phyloP scores from a whole-genome alignment of 2,888 invertebrate genomes.

The Ectropis crepuscularia region DNA sequence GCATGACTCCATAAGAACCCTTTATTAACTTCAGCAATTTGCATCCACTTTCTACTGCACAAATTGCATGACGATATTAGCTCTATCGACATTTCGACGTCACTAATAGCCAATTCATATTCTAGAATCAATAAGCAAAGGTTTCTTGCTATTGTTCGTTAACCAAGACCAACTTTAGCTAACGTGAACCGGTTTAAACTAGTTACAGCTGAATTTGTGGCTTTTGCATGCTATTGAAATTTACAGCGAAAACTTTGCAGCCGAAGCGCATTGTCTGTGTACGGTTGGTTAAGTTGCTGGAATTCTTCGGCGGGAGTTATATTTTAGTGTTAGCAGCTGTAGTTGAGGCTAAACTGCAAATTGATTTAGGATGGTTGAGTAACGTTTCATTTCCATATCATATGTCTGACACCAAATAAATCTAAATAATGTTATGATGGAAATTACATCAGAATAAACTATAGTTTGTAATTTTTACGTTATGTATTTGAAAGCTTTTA shows the following conservation, averaged over 20 bases:
- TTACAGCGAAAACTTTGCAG: slow-evolving; percentile 73
- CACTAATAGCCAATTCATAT: slow-evolving; percentile 39
- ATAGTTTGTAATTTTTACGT: no score
- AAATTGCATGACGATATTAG: slow-evolving; percentile 17
- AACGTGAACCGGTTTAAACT: slow-evolving; percentile 70
- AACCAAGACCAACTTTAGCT: slow-evolving; percentile 62
- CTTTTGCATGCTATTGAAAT: slow-evolving; percentile 79
- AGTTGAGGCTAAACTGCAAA: slow-evolving; percentile 17
- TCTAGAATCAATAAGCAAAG: slow-evolving; percentile 71
- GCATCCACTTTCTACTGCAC: slow-evolving; percentile 41
- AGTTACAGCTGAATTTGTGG: slow-evolving; percentile 74
- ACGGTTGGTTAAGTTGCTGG: slow-evolving; percentile 48
- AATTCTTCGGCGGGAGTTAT: slow-evolving; percentile 47
- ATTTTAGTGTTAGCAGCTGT: slow-evolving; percentile 36
- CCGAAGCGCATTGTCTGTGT: slow-evolving; percentile 58
- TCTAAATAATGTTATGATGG: no score
- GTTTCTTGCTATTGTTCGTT: slow-evolving; percentile 57
- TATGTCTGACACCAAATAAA: no score
- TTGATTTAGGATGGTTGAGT: slow-evolving; percentile 2
- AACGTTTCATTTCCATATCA: no score
- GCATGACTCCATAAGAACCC: background rate
- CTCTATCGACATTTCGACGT: slow-evolving; percentile 6
- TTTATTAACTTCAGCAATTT: slow-evolving; percentile 21
- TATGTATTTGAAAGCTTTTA: no score
- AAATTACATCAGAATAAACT: no score